Base-by-base conservation (phyloP, 2,797 vertebrate genomes). In the Emydoidea blandingii region DNA sequence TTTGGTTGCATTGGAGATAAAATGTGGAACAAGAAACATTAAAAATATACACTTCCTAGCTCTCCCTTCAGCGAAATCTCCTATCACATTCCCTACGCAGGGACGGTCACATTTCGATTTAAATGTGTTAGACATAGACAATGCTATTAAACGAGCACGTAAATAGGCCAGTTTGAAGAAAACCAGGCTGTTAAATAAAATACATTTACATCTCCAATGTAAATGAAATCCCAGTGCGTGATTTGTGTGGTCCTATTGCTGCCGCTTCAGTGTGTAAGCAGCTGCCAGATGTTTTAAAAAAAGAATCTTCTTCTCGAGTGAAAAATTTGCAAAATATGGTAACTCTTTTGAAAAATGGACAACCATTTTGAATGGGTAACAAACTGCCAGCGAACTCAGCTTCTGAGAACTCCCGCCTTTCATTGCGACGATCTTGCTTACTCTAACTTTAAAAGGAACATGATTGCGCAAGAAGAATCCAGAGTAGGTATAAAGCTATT, bases 91-190 rank as follows among this genome's bases (percentile, higher is more conserved):
- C 81, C 93, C 95, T 94, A 92, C 93, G 92, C 86, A 94, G 86
- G 52, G 86, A 96, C 1, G 85, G 93, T 92, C 93, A 97, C 86
- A 65, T 96, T 96, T 93, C 95, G 91, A 96, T 95, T 94, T 96
- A 94, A 97, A 96, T 96, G 96, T 94, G 84, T 95, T 95, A 94
- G 96, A 92, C 96, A 96, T 86, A 92, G 92, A 90, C 96, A 92
- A 79, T 94, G 88, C 91, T 97, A 89, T 31, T 90, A 97, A 95
- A 91, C 92, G 82, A 95, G 92, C 94, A 95, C 94, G 94, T 96
- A 97, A 96, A 97, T 97, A 96, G 93, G 96, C 96, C 96, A 97
- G 84, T 93, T 96, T 97, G 95, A 93, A 97, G 95, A 97, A 97
- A 97, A 83, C 92, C 96, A 96, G 96, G 94, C 95, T 97, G 31